Base-by-base conservation (phyloP, 2,797 vertebrate species). In the Phylloscopus collybita region DNA sequence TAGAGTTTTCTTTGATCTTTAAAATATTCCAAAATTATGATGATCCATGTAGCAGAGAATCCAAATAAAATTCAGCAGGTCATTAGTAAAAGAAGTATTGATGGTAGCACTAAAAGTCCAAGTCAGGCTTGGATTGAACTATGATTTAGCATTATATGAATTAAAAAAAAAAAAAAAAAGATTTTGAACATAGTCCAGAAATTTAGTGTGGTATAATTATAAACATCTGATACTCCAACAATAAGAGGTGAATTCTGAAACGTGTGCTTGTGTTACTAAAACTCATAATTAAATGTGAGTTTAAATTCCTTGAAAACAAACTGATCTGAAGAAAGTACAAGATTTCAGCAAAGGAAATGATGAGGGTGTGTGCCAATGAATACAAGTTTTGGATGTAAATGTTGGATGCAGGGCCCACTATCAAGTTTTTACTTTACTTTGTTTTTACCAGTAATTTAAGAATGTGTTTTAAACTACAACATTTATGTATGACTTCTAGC, bases 1-100 rank as follows among this genome's bases (percentile, higher is more conserved):
- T 56, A 50, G n/a, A 44, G 4, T 90, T 92, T 91, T 90, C 47
- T 91, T 95, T 92, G 44, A 69, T 85, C 44, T 71, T 86, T 84
- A 70, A 90, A 51, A 92, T 54, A 47, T 88, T 72, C 16, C 19
- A 47, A 73, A 90, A 88, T 81, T 59, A 65, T 23, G 21, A 42
- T 86, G 66, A 81, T 80, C 38, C 38, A 49, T 5, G 9, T 47
- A 88, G 34, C 18, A 64, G 74, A 27, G 25, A 26, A 84, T 65
- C 18, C 40, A 86, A 64, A 62, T 80, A 56, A 50, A 88, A 88
- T 72, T 87, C 27, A 64, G 10, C 32, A 88, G n/a, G 17, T 89
- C 45, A 11, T 79, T 59, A 65, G 42, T 85, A 54, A 50, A 76
- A 15, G 53, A 74, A 65, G 7, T 49, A 21, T 25, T 36, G 44